Conservation (phyloP, 1,140 invertebrate species). For the Anoplophora glabripennis region DNA sequence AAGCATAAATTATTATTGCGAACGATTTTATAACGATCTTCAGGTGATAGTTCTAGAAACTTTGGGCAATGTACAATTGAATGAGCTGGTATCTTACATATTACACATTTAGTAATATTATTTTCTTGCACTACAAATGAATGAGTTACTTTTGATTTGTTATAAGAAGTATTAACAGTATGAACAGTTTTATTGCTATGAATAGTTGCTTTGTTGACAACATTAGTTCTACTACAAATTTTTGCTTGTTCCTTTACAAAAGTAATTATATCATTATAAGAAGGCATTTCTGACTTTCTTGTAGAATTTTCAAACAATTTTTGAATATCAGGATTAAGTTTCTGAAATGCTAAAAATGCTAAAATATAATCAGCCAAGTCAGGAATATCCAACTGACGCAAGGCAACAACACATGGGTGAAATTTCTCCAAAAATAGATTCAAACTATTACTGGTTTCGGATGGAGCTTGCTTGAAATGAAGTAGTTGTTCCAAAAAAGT, state of each 20-base stretch:
- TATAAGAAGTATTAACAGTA: no score
- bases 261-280: constrained; percentile 5
- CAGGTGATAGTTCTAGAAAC: no score
- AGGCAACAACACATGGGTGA: not conserved
- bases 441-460: not conserved
- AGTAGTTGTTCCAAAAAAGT: not conserved
- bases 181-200: no score
- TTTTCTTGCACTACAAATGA: no score
- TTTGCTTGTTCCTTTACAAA: constrained; percentile 4
- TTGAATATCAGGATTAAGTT: not conserved
- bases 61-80: no score
- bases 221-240: not conserved
- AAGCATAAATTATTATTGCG: no score
- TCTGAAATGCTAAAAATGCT: not conserved
- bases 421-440: constrained; percentile 10
- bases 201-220: no score
- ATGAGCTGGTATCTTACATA: no score
- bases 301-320: constrained; percentile 6
- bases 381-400: not conserved
- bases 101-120: no score
- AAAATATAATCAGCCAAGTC: constrained; percentile 6
- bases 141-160: no score
- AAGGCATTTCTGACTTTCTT: not conserved
- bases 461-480: not conserved
- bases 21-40: no score